Conservation (phyloP, 2,888 invertebrate genomes). For the Brassicogethes aeneus region DNA sequence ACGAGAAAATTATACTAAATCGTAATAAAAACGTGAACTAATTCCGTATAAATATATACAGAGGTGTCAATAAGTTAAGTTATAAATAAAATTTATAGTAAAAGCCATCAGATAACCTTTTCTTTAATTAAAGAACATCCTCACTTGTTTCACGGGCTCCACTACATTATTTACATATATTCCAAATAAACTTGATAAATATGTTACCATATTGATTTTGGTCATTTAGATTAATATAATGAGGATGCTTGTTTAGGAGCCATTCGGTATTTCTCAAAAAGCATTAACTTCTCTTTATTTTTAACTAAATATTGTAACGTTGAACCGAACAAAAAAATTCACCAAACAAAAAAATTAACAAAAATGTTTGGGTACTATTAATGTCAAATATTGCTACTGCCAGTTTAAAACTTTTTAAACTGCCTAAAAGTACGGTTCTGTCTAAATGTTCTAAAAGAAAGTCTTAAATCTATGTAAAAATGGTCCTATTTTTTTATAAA, state of each 20-base stretch:
- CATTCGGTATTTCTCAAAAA: neutral
- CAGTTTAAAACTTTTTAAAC: too few species aligned
- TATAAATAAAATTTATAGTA: slow-evolving; percentile 16
- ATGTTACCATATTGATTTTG: slow-evolving; percentile 5
- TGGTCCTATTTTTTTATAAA: too few species aligned
- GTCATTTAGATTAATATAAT: neutral
- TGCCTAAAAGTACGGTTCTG: too few species aligned
- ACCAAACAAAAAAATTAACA: too few species aligned
- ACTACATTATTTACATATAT: slow-evolving; percentile 14
- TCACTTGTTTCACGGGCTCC: slow-evolving; percentile 10
- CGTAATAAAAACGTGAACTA: slow-evolving; percentile 15
- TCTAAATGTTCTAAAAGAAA: too few species aligned
- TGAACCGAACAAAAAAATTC: too few species aligned
- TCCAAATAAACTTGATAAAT: slow-evolving; percentile 6
- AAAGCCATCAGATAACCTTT: slow-evolving; percentile 16
- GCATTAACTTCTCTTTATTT: too few species aligned
- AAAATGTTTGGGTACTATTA: too few species aligned
- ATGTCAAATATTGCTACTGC: too few species aligned
- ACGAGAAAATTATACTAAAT: slow-evolving; percentile 19
- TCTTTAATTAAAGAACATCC: slow-evolving; percentile 14
- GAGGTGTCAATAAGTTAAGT: slow-evolving; percentile 21
- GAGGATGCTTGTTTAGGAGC: neutral
- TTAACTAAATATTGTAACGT: too few species aligned
- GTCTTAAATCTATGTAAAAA: too few species aligned
- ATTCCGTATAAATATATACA: slow-evolving; percentile 17